phyloP scores from a whole-genome alignment of 53 echinoderm and acorn worm genomes.

The Paracentrotus lividus region DNA sequence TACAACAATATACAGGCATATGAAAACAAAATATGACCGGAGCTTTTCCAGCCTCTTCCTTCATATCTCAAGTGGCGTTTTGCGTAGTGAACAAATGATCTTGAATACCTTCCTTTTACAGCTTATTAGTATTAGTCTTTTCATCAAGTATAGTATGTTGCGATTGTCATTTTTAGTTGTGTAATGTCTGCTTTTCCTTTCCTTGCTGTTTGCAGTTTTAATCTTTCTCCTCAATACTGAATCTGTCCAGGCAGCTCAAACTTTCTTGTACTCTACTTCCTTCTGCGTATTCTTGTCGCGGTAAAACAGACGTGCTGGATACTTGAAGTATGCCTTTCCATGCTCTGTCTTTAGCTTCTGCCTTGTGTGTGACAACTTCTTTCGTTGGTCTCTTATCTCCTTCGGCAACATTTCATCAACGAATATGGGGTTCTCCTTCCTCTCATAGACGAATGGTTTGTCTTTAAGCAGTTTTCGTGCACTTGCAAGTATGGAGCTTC shows the following conservation, averaged over 20 bases:
- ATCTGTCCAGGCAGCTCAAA: not conserved
- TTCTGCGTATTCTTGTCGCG: slow-evolving; percentile 10
- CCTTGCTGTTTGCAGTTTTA: not conserved
- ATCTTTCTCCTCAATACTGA: not conserved
- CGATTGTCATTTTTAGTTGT: not conserved
- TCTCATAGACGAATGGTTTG: not conserved
- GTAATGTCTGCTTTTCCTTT: not conserved
- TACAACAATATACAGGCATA: not conserved
- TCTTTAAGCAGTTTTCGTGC: slow-evolving; percentile 10
- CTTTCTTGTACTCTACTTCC: not conserved
- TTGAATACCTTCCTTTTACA: not conserved
- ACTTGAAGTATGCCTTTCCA: slow-evolving; percentile 17
- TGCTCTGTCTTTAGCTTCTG: slow-evolving; percentile 11
- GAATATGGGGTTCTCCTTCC: slow-evolving; percentile 9
- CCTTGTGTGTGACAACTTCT: not conserved
- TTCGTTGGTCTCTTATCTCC: slow-evolving; percentile 22
- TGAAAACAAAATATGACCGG: not conserved
- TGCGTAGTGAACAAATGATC: slow-evolving; percentile 16
- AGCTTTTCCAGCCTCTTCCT: not conserved
- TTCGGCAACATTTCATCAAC: not conserved
- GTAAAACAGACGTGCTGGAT: slow-evolving; percentile 20
- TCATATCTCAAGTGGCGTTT: not conserved
- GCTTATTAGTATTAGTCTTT: no score
- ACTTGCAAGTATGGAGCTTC: not conserved
- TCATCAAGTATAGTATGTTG: not conserved